phyloP scores from a whole-genome alignment of 1,140 invertebrate species.

The Wiebesia pumilae region DNA sequence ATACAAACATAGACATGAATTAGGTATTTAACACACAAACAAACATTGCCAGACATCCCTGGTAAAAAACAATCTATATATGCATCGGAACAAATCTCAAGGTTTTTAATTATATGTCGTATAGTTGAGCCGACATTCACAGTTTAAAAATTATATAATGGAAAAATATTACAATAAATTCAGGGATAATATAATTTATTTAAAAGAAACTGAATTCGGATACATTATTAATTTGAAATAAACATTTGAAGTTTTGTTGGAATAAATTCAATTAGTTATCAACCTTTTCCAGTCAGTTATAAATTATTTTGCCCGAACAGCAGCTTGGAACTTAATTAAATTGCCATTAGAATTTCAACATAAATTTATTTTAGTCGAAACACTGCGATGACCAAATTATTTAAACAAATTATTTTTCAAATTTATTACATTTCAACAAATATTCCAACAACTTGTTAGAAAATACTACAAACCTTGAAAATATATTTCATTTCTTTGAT shows the following conservation, averaged over 20 bases:
- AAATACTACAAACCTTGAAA: not conserved
- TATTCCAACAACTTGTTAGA: not conserved
- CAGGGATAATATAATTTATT: not conserved
- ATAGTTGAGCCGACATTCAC: not conserved
- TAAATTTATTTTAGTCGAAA: no score
- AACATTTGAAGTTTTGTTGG: not conserved
- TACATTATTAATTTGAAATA: not conserved
- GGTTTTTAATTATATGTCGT: not conserved
- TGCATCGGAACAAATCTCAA: not conserved
- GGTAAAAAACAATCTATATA: conserved; percentile 14
- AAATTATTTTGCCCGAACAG: no score
- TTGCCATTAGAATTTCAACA: no score
- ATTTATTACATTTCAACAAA: not conserved
- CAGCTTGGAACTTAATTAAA: no score
- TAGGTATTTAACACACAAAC: conserved; percentile 38
- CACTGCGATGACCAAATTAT: no score
- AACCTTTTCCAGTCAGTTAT: not conserved
- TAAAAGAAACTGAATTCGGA: not conserved
- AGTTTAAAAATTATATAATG: no score
- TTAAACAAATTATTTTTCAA: no score
- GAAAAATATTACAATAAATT: not conserved
- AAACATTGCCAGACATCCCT: conserved; percentile 5
- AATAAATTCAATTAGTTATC: not conserved
- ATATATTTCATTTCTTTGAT: not conserved
- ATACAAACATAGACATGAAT: conserved; percentile 18